Percentiles rank a stretch among this genome's conserved stretches.
These are phyloP conservation scores for Norana najaformis DNA, from an alignment of 2,888 invertebrate species.

Conservation along the genomic window DNA sequence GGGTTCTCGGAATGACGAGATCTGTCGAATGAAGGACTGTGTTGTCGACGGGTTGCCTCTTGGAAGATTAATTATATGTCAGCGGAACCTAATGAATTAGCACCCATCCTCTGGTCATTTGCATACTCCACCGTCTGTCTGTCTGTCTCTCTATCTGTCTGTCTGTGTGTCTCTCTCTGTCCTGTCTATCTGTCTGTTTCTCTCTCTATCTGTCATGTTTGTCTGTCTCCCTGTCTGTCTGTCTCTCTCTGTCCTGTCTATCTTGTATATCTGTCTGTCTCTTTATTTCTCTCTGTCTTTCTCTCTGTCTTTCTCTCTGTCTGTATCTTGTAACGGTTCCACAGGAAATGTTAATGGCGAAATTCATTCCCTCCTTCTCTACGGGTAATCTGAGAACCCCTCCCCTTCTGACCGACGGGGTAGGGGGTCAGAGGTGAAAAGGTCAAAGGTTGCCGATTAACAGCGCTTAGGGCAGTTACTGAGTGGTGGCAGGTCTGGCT, in stretches of 20 bases:
- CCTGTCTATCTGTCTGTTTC: background rate
- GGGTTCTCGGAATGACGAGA: background rate
- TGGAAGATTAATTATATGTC: background rate
- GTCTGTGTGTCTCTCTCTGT: background rate
- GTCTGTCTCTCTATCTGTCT: background rate
- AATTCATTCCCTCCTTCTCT: background rate
- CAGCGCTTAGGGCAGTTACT: background rate
- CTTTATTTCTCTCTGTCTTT: background rate
- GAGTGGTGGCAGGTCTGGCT: too few species aligned
- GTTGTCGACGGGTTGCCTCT: background rate
- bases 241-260: background rate
- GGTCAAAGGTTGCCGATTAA: background rate
- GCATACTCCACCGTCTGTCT: background rate
- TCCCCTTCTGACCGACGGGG: background rate
- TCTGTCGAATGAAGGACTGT: too few species aligned
- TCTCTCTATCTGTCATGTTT: background rate
- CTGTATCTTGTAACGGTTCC: background rate
- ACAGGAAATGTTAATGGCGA: background rate
- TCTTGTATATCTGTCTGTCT: slow-evolving; percentile 1
- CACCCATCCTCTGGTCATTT: background rate
- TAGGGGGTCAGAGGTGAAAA: background rate
- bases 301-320: background rate
- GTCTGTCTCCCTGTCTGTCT: background rate
- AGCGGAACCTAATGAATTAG: background rate
- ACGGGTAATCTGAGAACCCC: background rate